Percentiles rank a stretch among this genome's conserved stretches.
Conservation (phyloP, 2,113 vertebrate genomes). For the Campylorhamphus procurvoides region DNA sequence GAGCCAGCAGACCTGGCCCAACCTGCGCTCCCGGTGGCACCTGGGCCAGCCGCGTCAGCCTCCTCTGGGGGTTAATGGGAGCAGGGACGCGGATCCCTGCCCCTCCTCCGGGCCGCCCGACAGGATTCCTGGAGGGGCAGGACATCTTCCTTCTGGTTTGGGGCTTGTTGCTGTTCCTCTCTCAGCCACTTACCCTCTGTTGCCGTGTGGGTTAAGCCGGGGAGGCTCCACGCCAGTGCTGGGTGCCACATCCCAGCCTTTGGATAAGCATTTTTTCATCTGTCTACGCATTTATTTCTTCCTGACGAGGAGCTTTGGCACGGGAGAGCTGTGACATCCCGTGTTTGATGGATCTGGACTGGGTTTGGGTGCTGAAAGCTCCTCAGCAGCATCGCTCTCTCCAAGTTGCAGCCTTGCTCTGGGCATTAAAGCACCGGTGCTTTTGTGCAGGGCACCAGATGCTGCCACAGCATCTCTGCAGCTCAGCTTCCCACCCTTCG, state of each 20-base stretch:
- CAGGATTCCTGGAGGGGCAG: background rate
- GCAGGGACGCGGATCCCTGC: background rate
- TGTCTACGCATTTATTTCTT: background rate
- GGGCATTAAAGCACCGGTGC: accelerated
- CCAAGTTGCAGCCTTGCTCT: accelerated
- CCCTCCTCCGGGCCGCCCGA: background rate
- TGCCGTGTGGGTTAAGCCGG: background rate
- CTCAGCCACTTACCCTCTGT: background rate
- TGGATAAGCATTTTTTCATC: background rate
- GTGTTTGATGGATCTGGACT: background rate
- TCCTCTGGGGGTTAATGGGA: background rate
- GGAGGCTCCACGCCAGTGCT: background rate
- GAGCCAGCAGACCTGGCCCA: background rate
- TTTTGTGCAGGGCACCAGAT: accelerated
- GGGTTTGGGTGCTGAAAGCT: background rate
- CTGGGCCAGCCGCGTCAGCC: background rate
- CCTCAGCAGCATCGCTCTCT: background rate
- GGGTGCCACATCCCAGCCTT: background rate
- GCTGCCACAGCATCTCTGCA: background rate
- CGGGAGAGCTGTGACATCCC: background rate
- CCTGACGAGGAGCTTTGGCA: background rate
- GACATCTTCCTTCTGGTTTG: background rate
- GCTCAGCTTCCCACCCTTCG: background rate
- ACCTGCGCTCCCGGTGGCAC: background rate
- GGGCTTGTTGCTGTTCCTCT: background rate